Base-by-base conservation (phyloP, 1,140 invertebrate species). In the Pomacea maculata region DNA sequence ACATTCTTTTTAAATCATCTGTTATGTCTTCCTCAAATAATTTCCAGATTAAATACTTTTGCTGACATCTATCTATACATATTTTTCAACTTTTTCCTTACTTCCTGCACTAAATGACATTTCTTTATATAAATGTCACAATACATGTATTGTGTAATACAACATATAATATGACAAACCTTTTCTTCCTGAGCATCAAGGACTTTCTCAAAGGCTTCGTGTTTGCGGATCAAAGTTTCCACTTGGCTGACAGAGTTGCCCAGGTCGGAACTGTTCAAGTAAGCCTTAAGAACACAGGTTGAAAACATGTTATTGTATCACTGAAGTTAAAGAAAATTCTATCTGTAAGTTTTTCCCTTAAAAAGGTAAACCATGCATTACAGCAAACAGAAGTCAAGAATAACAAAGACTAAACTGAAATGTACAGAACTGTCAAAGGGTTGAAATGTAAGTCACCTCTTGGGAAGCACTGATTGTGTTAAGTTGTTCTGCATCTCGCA, bases 121-220 rank as follows among this genome's bases (percentile, higher is more conserved):
- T n/a, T 54, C 34, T 45, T 54, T 25, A 57, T 25, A 21, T 57
- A 61, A 76, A 76, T 76, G 57, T 65, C 57, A 61, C 9, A 17
- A 8, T 61, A 17, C 0, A 64, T 79, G 10, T 25, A 74, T n/a
- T 55, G 25, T 25, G 25, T 25, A 25, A 25, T 25, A 25, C 25
- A 25, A 25, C 25, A 25, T 25, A 0, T 25, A 25, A 25, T 25
- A 25, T 25, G 4, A 79, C 71, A 65, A 82, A 92, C 90, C 88
- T 98, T 98, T 89, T 99, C 98, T 92, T 99, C 98, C 92, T 99
- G 98, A 67, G 97, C 97, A 83, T 96, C 95, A 74, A 98, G 96
- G 4, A 97, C 97, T 92, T 99, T 99, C 93, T 99, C 98, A 92
- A 99, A 99, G 78, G 98, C 97, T 93, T 99, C 98, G 91, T 99